Evolutionary conservation across 2,113 vertebrate genomes (phyloP).

Genomic region (Sialia sialis): DNA sequence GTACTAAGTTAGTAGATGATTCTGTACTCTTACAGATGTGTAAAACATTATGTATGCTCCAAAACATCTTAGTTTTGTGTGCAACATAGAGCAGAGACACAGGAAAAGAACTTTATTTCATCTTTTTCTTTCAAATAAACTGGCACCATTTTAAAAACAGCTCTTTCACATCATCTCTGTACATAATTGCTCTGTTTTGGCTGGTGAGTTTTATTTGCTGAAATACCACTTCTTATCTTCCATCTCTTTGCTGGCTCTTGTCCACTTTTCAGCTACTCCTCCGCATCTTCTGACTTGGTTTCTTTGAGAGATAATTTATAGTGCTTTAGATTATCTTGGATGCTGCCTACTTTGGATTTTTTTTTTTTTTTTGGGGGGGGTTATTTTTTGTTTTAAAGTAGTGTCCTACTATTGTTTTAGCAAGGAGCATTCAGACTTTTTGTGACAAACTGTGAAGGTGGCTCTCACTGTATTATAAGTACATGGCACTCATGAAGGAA

Average conservation of each 20-base stretch:
- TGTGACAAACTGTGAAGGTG: neutral
- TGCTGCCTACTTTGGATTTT: neutral
- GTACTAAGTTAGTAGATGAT: neutral
- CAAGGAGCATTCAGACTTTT: neutral
- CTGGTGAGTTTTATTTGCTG: slow-evolving; percentile 11
- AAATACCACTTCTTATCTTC: slow-evolving; percentile 57
- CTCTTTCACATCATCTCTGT: neutral
- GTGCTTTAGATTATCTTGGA: neutral
- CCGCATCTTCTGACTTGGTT: slow-evolving; percentile 1
- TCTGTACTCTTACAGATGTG: neutral
- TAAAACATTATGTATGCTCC: neutral
- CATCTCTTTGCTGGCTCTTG: slow-evolving; percentile 24
- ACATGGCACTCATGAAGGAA: neutral
- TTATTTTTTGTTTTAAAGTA: neutral
- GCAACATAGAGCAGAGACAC: neutral
- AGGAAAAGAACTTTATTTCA: neutral
- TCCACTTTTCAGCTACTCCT: slow-evolving; percentile 34
- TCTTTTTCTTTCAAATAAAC: neutral
- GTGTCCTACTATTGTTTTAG: neutral
- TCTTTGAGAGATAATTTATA: neutral
- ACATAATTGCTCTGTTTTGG: slow-evolving; percentile 1
- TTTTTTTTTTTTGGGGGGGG: neutral
- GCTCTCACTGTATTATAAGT: neutral
- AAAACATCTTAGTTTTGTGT: neutral
- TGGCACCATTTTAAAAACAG: neutral